phyloP scores from a whole-genome alignment of 23 tunicate species.

The Botrylloides violaceus region DNA sequence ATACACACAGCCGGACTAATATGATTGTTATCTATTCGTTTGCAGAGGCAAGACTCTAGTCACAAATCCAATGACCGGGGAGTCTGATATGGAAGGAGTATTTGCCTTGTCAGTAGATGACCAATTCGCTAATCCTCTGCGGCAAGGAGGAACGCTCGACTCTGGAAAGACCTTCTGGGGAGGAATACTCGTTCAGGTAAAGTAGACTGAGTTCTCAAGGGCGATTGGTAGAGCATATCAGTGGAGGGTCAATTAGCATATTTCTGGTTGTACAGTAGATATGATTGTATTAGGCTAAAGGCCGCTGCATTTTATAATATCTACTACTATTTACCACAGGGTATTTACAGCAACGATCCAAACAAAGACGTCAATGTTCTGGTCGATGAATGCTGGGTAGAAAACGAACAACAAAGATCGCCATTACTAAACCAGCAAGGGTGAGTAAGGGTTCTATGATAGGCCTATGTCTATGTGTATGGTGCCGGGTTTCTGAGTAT shows the following conservation, averaged over 20 bases:
- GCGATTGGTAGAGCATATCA: no score
- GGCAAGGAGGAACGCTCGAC: neutral
- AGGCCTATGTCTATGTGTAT: no score
- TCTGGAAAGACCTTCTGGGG: slow-evolving; percentile 13
- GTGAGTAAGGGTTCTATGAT: no score
- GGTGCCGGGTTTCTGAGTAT: no score
- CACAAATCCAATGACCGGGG: slow-evolving; percentile 7
- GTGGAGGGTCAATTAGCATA: no score
- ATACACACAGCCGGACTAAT: neutral
- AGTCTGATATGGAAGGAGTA: slow-evolving; percentile 16
- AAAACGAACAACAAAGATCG: neutral
- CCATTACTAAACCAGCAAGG: neutral
- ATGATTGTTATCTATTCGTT: no score
- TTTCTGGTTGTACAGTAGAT: no score
- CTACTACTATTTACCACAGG: no score
- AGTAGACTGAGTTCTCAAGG: no score
- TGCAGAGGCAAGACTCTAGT: slow-evolving; percentile 7
- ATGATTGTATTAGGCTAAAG: no score
- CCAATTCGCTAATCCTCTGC: slow-evolving; percentile 1
- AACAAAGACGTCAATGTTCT: slow-evolving; percentile 13
- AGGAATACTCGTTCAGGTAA: slow-evolving; percentile 15
- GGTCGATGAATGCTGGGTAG: slow-evolving; percentile 16
- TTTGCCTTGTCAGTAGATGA: slow-evolving; percentile 16
- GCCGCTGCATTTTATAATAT: no score
- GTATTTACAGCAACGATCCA: neutral